phyloP scores from a whole-genome alignment of 2,888 invertebrate species.

The Stegophylla sp. region DNA sequence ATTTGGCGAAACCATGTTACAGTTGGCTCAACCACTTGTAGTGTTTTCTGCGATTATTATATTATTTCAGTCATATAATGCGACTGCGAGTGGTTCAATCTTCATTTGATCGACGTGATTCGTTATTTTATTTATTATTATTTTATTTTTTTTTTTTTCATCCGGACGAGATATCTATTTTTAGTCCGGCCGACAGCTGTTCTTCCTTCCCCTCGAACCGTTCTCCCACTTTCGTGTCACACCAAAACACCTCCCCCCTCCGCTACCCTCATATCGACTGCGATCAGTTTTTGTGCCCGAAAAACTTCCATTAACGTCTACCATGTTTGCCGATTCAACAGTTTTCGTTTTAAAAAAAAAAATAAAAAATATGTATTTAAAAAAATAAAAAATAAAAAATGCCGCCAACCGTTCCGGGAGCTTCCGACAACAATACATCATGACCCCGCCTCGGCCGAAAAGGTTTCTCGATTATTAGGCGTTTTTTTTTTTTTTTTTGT shows the following conservation, averaged over 20 bases:
- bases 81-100: not conserved
- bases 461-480: conserved; percentile 48
- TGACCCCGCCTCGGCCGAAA: conserved; percentile 9
- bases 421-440: conserved; percentile 45
- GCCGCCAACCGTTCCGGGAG: not conserved
- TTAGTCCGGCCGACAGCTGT: not conserved
- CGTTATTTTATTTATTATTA: too few species aligned
- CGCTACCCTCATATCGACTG: not conserved
- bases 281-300: not conserved
- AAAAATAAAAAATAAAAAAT: conserved; percentile 27
- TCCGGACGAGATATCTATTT: not conserved
- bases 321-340: conserved; percentile 28
- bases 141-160: too few species aligned
- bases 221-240: not conserved
- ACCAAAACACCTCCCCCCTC: not conserved
- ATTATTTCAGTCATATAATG: not conserved
- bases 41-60: not conserved
- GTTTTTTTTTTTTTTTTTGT: not conserved
- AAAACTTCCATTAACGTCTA: not conserved
- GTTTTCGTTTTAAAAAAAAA: conserved; percentile 25
- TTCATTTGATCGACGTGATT: not conserved
- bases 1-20: too few species aligned
- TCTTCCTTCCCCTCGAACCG: not conserved
- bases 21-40: too few species aligned
- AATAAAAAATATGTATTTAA: not conserved